These are phyloP conservation scores for Hirtodrosophila confusa DNA, from an alignment of 2,888 invertebrate genomes.

Conservation along the genomic window DNA sequence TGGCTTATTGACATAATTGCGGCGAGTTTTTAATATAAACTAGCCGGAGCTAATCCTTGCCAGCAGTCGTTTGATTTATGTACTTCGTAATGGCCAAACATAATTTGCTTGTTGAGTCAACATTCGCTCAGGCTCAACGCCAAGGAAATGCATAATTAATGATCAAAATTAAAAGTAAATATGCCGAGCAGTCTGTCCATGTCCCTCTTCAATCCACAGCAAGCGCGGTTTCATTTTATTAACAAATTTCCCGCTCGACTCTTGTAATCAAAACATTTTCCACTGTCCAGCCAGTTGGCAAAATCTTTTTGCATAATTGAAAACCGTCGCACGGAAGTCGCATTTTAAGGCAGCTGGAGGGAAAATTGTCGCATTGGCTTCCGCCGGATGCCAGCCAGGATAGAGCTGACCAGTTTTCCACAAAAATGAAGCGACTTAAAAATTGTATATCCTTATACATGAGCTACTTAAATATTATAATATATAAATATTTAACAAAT, in stretches of 20 bases:
- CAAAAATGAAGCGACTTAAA: not conserved
- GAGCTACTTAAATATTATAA: too few species aligned
- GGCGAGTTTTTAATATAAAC: constrained; percentile 49
- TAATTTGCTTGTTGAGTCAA: constrained; percentile 59
- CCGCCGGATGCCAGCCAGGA: constrained; percentile 41
- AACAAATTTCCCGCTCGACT: constrained; percentile 29
- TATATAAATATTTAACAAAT: too few species aligned
- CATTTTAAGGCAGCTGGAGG: constrained; percentile 43
- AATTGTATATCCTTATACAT: too few species aligned
- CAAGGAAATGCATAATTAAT: constrained; percentile 69
- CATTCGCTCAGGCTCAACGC: constrained; percentile 46
- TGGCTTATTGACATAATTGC: constrained; percentile 75
- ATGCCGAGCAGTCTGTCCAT: constrained; percentile 24
- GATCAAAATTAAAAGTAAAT: constrained; percentile 69
- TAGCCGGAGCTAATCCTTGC: constrained; percentile 47
- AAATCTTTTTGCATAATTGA: constrained; percentile 75
- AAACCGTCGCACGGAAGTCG: constrained; percentile 52
- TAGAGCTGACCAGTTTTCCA: constrained; percentile 1
- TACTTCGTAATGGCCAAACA: constrained; percentile 58
- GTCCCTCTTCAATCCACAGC: not conserved
- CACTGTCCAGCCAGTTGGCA: constrained; percentile 27
- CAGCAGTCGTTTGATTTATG: constrained; percentile 55
- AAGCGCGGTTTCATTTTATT: constrained; percentile 19
- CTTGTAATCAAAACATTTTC: constrained; percentile 39
- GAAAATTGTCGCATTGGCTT: constrained; percentile 55